Base-by-base conservation (phyloP, 2,797 vertebrate species). In the Micrastur ruficollis region DNA sequence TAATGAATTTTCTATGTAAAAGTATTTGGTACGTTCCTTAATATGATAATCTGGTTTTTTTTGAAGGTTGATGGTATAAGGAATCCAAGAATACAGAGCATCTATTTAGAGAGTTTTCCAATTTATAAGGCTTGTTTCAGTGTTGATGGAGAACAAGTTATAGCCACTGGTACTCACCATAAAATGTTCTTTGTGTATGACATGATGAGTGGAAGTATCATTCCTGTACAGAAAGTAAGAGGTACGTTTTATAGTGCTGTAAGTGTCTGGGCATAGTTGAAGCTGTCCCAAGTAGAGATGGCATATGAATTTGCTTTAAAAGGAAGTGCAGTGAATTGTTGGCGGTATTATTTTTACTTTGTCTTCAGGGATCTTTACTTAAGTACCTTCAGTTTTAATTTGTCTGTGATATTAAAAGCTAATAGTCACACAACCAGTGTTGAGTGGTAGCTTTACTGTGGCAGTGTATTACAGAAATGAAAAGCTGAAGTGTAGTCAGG, bases 151-250 rank as follows among this genome's bases (percentile, higher is more conserved):
- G 98, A 99, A 61, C 97, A 98, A 61, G 98, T 99, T 96, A 98
- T 99, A 91, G 99, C 99, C 79, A 99, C 99, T 5, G 98, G 99
- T 61, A 86, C 98, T 58, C 98, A 82, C 70, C 99, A 99, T 96
- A 99, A 98, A 74, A 97, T 99, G 97, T 99, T 99, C 97, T 99
- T 99, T 96, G 95, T 99, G 75, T 99, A 99, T 72, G 99, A 99
- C 96, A 99, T 99, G 99, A 98, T 99, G 97, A 98, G 98, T 95
- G 99, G 99, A 65, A 98, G 94, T 3, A 96, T 99, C 66, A 97
- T 97, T 81, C 99, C 99, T 5, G 97, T 99, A 7, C 88, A 98
- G 82, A 82, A 96, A 20, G 97, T 99, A 89, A 98, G 98, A 98
- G 99, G 99, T 99, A 95, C 21, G 97, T 62, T 84, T 85, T 47